Base-by-base conservation (phyloP, 2,888 invertebrate genomes). In the Spodoptera exigua region DNA sequence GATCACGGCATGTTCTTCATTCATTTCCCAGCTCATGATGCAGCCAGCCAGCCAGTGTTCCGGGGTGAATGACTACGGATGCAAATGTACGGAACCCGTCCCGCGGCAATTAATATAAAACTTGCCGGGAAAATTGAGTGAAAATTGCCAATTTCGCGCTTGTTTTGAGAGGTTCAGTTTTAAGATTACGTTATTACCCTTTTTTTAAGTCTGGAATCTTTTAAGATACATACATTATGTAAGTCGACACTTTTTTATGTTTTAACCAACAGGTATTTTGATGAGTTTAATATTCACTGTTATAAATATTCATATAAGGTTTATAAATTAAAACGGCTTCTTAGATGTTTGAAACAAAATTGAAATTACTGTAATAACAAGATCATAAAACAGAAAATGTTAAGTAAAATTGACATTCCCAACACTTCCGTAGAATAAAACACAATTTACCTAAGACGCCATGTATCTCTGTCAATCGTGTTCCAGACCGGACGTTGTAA, bases 1-100 rank as follows among this genome's bases (percentile, higher is more conserved):
- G 41, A 70, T 51, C 56, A 44, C 57, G 54, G 59, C 47, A 34
- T 53, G 45, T 69, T 36, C 39, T 51, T 60, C 68, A 68, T 63
- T 71, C 63, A 65, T 61, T 58, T 57, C 47, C 35, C 35, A 34
- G 47, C 43, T 58, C 70, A 58, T 69, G 70, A 63, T 68, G 61
- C 61, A 56, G 44, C 66, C 47, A 68, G 61, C 61, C 68, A 61
- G 61, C 41, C 55, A 12, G 64, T 68, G 63, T 57, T 78, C 74
- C 74, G 82, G 80, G 89, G 85, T 89, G 85, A 89, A 88, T 76
- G 87, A 82, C 87, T 83, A 79, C 72, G 72, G 81, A 89, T 89
- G 89, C 86, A 87, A 89, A 89, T 88, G 81, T 78, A 72, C 75
- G 74, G 82, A 85, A 86, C 88, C 82, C 79, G 84, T 84, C 81